A percentile compares a stretch with the other conserved stretches of the same genome.
Evolutionary conservation across 2,797 vertebrate species (phyloP).

Genomic region (Falco biarmicus): DNA sequence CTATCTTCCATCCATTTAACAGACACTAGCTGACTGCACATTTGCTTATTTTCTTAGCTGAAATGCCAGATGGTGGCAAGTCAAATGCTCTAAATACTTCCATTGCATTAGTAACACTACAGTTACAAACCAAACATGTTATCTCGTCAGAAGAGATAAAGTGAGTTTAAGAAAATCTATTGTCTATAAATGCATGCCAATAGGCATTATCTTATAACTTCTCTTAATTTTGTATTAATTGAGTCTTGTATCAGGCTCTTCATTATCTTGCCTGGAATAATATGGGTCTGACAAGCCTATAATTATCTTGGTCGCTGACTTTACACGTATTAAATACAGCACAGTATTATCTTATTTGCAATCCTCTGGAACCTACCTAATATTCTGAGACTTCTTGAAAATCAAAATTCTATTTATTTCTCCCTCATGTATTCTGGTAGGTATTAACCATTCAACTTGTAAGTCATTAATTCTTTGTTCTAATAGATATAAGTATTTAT

Average conservation of each 20-base stretch:
- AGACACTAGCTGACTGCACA: not conserved
- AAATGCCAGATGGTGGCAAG: not conserved
- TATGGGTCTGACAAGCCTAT: not conserved
- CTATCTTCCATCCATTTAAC: not conserved
- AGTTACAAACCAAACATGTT: not conserved
- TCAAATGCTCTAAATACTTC: not conserved
- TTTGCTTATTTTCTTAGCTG: not conserved
- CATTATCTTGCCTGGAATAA: constrained; percentile 15
- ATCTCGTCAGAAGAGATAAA: not conserved
- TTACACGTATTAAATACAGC: not conserved
- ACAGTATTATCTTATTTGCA: not conserved
- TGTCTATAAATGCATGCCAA: not conserved
- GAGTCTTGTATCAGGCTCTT: not conserved
- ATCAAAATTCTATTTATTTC: constrained; percentile 47
- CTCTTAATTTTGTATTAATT: constrained; percentile 4
- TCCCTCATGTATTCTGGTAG: constrained; percentile 16
- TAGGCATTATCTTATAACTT: not conserved
- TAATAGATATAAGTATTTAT: not conserved
- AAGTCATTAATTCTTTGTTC: constrained; percentile 26
- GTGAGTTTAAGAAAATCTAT: not conserved
- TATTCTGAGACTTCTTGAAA: constrained; percentile 27
- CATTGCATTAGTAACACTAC: not conserved
- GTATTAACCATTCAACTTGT: constrained; percentile 24
- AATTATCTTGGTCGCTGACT: constrained; percentile 22
- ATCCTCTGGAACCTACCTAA: not conserved